Evolutionary conservation across 2,888 invertebrate species (phyloP).

Genomic region (Sinelater perroti): DNA sequence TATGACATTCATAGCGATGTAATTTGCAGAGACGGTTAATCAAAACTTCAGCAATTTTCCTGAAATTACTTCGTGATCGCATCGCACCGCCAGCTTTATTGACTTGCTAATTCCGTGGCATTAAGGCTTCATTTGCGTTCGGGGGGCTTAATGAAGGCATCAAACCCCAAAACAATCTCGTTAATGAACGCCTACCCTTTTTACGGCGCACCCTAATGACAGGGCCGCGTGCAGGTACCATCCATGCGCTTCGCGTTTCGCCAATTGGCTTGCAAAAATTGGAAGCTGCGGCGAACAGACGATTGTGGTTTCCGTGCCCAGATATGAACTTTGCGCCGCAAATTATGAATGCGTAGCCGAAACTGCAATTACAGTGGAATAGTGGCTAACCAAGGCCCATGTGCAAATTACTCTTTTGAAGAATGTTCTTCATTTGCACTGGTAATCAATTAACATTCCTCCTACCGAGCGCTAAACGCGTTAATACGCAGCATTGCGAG

Average conservation of each 20-base stretch:
- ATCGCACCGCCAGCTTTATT: too few species aligned
- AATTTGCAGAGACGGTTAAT: too few species aligned
- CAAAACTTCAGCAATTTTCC: too few species aligned
- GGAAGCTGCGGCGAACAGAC: not conserved
- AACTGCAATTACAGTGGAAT: too few species aligned
- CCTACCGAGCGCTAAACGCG: not conserved
- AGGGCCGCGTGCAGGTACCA: not conserved
- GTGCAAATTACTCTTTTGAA: too few species aligned
- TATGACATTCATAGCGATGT: too few species aligned
- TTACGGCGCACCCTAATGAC: constrained; percentile 15
- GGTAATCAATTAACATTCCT: not conserved
- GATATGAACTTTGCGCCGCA: too few species aligned
- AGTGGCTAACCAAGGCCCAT: too few species aligned
- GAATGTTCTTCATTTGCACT: too few species aligned
- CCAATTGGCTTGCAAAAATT: constrained; percentile 4
- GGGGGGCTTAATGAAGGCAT: constrained; percentile 34
- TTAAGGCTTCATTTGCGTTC: not conserved
- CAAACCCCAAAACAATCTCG: constrained; percentile 30
- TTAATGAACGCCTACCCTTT: constrained; percentile 32
- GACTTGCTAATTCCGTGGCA: too few species aligned
- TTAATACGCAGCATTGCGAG: not conserved
- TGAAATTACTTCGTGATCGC: constrained; percentile 20
- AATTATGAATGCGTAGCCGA: too few species aligned
- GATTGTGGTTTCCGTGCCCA: not conserved
- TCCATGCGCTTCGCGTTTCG: not conserved